Conservation (phyloP, 2,113 vertebrate species). For the Syngnathus scovelli region DNA sequence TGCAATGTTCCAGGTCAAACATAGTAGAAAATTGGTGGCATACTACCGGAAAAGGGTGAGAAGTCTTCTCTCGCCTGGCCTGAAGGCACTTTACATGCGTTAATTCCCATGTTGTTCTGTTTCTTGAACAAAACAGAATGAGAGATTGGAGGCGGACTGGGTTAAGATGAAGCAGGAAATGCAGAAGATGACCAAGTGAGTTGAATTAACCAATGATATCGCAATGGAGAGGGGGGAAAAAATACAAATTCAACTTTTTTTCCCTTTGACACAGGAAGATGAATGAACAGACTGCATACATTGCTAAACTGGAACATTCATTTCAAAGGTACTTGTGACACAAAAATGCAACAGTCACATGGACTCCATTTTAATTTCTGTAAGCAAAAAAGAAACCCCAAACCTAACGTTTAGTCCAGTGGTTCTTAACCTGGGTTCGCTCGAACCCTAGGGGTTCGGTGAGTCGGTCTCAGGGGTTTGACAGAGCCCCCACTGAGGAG, state of each 20-base stretch:
- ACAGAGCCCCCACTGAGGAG: too few relatives aligned
- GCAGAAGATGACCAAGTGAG: conserved; percentile 77
- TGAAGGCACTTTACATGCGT: neutral
- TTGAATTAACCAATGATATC: neutral
- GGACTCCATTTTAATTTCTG: neutral
- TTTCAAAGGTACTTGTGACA: conserved; percentile 61
- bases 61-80: neutral
- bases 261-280: conserved; percentile 56
- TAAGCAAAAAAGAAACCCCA: neutral
- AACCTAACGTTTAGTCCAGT: conserved; percentile 3
- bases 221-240: neutral
- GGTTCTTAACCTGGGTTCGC: too few relatives aligned
- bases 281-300: conserved; percentile 67
- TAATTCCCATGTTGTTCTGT: neutral
- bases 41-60: conserved; percentile 78
- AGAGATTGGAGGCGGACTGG: conserved; percentile 76
- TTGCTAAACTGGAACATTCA: conserved; percentile 66
- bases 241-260: neutral
- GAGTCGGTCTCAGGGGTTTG: too few relatives aligned
- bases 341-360: neutral
- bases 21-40: conserved; percentile 74
- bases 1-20: conserved; percentile 82
- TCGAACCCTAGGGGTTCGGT: too few relatives aligned
- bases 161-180: conserved; percentile 74
- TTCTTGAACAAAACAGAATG: conserved; percentile 59